These are phyloP conservation scores for Neomonachus schauinslandi DNA, from an alignment of 2,113 vertebrate genomes.

Conservation along the genomic window DNA sequence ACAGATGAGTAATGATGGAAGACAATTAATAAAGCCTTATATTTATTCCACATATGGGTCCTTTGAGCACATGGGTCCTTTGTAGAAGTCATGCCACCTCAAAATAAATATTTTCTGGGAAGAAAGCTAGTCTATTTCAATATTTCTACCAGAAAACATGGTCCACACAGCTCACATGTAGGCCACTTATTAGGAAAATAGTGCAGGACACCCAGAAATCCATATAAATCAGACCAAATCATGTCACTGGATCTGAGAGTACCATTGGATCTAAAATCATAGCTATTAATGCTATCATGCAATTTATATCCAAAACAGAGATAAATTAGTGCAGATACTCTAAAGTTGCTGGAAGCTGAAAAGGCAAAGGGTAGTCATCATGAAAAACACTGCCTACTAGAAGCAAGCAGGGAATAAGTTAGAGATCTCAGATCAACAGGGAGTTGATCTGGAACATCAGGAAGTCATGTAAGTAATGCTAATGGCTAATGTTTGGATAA, in stretches of 20 bases:
- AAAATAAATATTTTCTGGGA: conserved; percentile 24
- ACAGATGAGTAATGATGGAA: neutral
- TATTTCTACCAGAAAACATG: neutral
- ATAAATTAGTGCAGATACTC: neutral
- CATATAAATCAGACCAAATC: neutral
- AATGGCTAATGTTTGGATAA: neutral
- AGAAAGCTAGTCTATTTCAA: neutral
- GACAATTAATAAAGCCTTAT: neutral
- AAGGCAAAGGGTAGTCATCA: neutral
- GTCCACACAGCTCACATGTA: neutral
- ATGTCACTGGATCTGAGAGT: neutral
- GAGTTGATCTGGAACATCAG: neutral
- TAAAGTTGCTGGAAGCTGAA: neutral
- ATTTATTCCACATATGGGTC: neutral
- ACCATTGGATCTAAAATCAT: neutral
- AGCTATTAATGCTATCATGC: neutral
- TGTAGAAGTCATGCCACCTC: neutral
- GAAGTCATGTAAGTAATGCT: neutral
- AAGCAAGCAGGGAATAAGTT: neutral
- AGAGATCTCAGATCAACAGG: neutral
- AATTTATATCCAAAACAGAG: neutral
- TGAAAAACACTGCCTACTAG: neutral
- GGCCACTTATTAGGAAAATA: neutral
- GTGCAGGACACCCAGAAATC: neutral
- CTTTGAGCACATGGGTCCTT: neutral